Evolutionary conservation across 1,140 invertebrate species (phyloP), one percentile per base, ranked within the genome.

Genomic region (Trichogramma pretiosum): DNA sequence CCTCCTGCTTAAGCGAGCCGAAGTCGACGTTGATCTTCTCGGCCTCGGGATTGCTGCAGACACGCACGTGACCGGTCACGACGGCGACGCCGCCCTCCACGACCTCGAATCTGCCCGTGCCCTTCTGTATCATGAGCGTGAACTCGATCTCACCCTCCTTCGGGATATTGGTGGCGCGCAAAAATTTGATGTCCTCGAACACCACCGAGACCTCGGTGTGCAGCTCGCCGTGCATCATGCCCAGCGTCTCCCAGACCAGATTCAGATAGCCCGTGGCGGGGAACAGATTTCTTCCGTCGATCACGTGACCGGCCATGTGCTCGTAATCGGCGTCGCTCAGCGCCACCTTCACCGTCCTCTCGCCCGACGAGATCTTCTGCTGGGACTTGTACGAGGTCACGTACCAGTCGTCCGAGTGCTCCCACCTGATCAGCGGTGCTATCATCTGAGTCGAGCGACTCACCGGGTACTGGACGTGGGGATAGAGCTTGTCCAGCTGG

Each of bases 241-340:
- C 84, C 23, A 93, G 67, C 3, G 88, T 84, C 64, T 88, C 83
- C 91, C 90, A 93, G 0, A 87, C 88, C 14, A 93, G 70, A 2
- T 81, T 70, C 52, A 86, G 57, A 60, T 85, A 95, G n/a, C 88
- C 89, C 16, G 90, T 92, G 0, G 89, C 91, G 4, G 92, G 91
- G 52, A 86, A 88, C 0, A 94, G 60, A 53, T 88, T 83, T 58
- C 89, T 79, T 5, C 82, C 81, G 72, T 95, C 89, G 57, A 94
- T 85, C 13, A 83, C 76, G 67, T 96, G 91, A 7, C 88, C 90
- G 36, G 75, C 70, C 64, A 87, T 78, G 61, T 79, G 93, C 81
- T 51, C 74, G 61, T 82, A 82, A 50, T 85, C 81, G 34, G 79
- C 76, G 55, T 84, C 79, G 13, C 66, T 73, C 1, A 87, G 68